These are phyloP conservation scores for Hydrophis major DNA, from an alignment of 2,797 vertebrate species.

Conservation along the genomic window DNA sequence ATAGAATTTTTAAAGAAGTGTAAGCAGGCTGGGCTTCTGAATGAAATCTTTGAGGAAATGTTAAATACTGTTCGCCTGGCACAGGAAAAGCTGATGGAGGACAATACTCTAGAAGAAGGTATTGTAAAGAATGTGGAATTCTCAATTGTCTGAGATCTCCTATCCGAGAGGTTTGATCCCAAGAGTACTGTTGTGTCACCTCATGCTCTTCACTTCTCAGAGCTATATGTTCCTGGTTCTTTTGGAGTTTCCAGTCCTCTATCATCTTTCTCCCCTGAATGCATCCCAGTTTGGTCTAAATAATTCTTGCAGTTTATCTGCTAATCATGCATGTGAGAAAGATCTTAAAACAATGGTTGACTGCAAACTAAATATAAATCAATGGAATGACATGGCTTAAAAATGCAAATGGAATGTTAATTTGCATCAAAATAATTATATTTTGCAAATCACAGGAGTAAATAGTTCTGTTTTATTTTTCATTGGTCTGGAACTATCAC, in stretches of 20 bases:
- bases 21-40: constrained; percentile 71
- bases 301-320: not conserved
- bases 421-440: not conserved
- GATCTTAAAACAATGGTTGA: not conserved
- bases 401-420: not conserved
- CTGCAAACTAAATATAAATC: not conserved
- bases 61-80: constrained; percentile 66
- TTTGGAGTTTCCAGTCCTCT: not conserved
- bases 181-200: not conserved
- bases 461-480: not conserved
- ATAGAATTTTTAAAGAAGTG: constrained; percentile 71
- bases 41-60: constrained; percentile 72
- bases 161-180: not conserved
- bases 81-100: constrained; percentile 67
- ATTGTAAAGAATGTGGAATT: not conserved
- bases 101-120: constrained; percentile 73
- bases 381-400: not conserved
- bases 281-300: not conserved
- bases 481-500: not conserved
- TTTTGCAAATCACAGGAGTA: not conserved
- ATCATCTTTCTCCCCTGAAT: not conserved
- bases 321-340: not conserved
- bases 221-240: not conserved
- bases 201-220: not conserved
- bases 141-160: not conserved